phyloP scores from a whole-genome alignment of 2,113 vertebrate species.

The Polypterus senegalus region DNA sequence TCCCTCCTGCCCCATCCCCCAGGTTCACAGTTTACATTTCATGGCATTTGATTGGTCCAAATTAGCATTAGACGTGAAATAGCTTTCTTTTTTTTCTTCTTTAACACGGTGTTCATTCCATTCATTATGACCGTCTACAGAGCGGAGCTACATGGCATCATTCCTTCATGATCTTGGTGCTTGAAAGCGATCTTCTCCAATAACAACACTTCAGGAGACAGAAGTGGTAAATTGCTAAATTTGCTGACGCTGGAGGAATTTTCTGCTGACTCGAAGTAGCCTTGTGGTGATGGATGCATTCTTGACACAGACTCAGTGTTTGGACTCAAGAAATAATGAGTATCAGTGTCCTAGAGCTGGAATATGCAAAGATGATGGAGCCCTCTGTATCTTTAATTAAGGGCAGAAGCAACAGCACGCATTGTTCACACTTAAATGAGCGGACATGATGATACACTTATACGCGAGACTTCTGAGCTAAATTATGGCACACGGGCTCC shows the following conservation, averaged over 20 bases:
- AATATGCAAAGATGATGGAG: slow-evolving; percentile 94
- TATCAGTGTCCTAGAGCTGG: slow-evolving; percentile 95
- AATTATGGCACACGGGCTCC: slow-evolving; percentile 58
- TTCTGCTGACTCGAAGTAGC: slow-evolving; percentile 69
- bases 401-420: slow-evolving; percentile 64
- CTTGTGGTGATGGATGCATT: slow-evolving; percentile 90
- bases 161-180: slow-evolving; percentile 85
- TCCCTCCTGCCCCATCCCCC: too few relatives aligned
- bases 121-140: slow-evolving; percentile 73
- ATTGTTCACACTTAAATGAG: slow-evolving; percentile 79
- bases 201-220: slow-evolving; percentile 82
- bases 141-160: slow-evolving; percentile 70
- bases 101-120: slow-evolving; percentile 88
- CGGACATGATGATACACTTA: slow-evolving; percentile 95
- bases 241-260: slow-evolving; percentile 79
- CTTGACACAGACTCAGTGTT: slow-evolving; percentile 99
- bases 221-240: slow-evolving; percentile 92
- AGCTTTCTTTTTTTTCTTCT: slow-evolving; percentile 70
- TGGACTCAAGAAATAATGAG: slow-evolving; percentile 99
- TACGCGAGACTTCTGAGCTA: slow-evolving; percentile 71
- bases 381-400: slow-evolving; percentile 94
- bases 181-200: slow-evolving; percentile 83
- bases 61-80: slow-evolving; percentile 60
- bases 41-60: slow-evolving; percentile 48
- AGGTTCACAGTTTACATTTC: too few relatives aligned